Conservation (phyloP, 2,113 vertebrate genomes). For the Piprites chloris region DNA sequence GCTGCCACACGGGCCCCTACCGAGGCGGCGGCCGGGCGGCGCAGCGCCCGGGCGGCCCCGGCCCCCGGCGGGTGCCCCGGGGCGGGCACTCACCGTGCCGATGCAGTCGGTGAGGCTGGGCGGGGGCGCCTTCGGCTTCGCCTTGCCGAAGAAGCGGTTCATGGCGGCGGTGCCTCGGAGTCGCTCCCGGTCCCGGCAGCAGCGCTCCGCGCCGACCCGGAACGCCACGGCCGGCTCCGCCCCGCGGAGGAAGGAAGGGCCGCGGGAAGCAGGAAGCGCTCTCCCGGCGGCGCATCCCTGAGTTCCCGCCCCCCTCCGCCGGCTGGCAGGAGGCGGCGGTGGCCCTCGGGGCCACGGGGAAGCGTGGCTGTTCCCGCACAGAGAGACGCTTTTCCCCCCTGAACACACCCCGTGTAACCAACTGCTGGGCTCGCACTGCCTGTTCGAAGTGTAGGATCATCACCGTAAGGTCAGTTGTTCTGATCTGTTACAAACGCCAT, state of each 20-base stretch:
- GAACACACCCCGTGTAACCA: fast-evolving
- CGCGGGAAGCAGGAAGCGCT: neutral
- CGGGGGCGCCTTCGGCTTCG: slow-evolving; percentile 87
- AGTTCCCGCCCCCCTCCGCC: neutral
- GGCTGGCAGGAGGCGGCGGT: fast-evolving
- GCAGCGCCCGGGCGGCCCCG: neutral
- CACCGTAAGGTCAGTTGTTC: fast-evolving
- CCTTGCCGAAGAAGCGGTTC: slow-evolving; percentile 92
- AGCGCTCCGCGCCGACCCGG: neutral
- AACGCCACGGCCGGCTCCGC: neutral
- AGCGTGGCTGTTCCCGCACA: fast-evolving
- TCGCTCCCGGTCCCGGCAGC: neutral
- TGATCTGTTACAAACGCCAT: neutral
- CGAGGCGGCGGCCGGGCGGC: neutral
- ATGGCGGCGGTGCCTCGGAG: slow-evolving; percentile 54
- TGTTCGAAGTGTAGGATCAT: no score
- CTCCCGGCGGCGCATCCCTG: fast-evolving
- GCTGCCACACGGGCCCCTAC: neutral
- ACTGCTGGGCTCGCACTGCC: fast-evolving
- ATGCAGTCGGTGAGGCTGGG: slow-evolving; percentile 97
- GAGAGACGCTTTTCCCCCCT: neutral
- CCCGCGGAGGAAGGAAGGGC: neutral
- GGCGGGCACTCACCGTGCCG: slow-evolving; percentile 79
- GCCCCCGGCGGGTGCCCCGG: neutral
- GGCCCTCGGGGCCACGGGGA: neutral